Percentiles rank a stretch among this genome's conserved stretches.
These are phyloP conservation scores for Gallinago nigripennis DNA, from an alignment of 2,797 vertebrate species.

Conservation along the genomic window DNA sequence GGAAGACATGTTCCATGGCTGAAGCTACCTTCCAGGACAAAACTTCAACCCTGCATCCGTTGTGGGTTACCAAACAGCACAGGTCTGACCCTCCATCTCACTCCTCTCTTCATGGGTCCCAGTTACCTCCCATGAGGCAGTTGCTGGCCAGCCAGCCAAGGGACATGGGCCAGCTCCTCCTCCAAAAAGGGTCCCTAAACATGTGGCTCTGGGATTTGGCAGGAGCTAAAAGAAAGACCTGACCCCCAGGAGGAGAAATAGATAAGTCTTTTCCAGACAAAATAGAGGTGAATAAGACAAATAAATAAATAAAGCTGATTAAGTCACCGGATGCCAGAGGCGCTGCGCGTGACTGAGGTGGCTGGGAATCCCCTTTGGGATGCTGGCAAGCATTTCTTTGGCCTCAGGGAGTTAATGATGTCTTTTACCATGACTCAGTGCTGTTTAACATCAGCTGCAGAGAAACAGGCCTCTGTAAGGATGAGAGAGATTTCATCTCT, in stretches of 20 bases:
- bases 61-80: neutral
- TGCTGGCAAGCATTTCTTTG: constrained; percentile 39
- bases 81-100: neutral
- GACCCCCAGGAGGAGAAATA: neutral
- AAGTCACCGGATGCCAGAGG: constrained; percentile 7
- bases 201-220: neutral
- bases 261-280: constrained; percentile 47
- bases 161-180: fast-evolving
- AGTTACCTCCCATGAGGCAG: neutral
- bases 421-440: constrained; percentile 27
- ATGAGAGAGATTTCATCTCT: neutral
- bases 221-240: constrained; percentile 28
- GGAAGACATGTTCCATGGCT: neutral
- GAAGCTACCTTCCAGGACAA: neutral
- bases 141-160: neutral
- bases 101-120: neutral
- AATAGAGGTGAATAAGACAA: constrained; percentile 42
- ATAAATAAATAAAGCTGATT: constrained; percentile 37
- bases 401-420: neutral
- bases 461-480: constrained; percentile 39
- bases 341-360: neutral
- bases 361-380: constrained; percentile 63
- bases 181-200: neutral
- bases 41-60: neutral
- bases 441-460: constrained; percentile 7